phyloP scores from a whole-genome alignment of 2,888 invertebrate species.

The Leptopterna dolabrata region DNA sequence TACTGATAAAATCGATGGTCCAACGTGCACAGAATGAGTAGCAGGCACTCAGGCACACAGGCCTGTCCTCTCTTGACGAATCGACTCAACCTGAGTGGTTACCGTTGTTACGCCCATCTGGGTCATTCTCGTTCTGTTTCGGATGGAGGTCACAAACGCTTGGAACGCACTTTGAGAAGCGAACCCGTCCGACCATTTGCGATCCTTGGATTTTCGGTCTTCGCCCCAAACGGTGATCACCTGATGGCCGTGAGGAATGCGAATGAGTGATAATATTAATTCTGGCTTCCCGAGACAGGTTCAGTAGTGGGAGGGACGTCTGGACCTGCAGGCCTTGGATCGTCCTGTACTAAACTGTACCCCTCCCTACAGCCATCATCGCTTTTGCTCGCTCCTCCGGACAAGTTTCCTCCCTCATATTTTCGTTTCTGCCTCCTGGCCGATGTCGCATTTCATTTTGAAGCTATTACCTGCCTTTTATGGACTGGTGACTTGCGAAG shows the following conservation, averaged over 20 bases:
- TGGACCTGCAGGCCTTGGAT: slow-evolving; percentile 6
- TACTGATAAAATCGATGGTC: too few relatives aligned
- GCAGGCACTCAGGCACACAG: too few relatives aligned
- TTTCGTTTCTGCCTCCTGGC: neutral
- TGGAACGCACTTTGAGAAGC: neutral
- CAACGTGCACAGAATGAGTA: too few relatives aligned
- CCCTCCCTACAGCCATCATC: neutral
- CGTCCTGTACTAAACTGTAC: neutral
- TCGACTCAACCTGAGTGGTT: too few relatives aligned
- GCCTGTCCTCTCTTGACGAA: too few relatives aligned
- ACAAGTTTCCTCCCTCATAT: neutral
- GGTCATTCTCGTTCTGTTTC: neutral
- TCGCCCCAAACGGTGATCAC: neutral
- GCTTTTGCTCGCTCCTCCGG: neutral
- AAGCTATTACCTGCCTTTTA: too few relatives aligned
- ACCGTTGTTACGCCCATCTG: neutral
- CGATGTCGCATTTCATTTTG: too few relatives aligned
- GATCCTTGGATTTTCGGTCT: neutral
- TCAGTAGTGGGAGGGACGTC: neutral
- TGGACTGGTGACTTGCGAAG: too few relatives aligned
- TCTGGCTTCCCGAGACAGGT: neutral
- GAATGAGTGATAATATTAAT: slow-evolving; percentile 32
- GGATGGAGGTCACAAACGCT: neutral
- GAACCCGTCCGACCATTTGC: neutral
- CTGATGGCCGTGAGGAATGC: slow-evolving; percentile 13